Percentiles rank a stretch among this genome's conserved stretches.
These are phyloP conservation scores for Varanus komodoensis DNA, from an alignment of 2,113 vertebrate species.

Conservation along the genomic window DNA sequence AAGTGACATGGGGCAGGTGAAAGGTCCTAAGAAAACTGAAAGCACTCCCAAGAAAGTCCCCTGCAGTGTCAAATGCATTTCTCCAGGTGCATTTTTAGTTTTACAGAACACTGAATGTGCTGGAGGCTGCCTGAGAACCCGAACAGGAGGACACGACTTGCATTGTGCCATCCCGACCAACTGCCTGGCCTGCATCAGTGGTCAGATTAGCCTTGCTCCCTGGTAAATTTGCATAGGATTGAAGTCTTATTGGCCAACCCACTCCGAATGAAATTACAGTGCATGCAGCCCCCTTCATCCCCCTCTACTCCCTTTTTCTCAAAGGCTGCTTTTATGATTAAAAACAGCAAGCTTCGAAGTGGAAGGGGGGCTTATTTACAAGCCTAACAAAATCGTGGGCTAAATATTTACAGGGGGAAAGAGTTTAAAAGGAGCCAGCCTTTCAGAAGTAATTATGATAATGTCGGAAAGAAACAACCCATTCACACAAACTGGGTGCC, in stretches of 20 bases:
- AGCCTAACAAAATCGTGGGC: slow-evolving; percentile 63
- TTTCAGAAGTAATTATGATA: slow-evolving; percentile 67
- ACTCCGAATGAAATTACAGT: slow-evolving; percentile 59
- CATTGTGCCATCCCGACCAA: background rate
- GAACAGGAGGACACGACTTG: background rate
- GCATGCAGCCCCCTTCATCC: slow-evolving; percentile 53
- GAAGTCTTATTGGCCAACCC: background rate
- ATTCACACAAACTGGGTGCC: slow-evolving; percentile 37
- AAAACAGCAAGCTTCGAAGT: slow-evolving; percentile 60
- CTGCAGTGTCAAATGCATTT: background rate
- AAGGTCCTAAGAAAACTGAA: background rate
- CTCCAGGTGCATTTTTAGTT: background rate
- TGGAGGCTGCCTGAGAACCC: background rate
- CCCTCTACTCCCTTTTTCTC: slow-evolving; percentile 49
- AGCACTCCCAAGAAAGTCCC: background rate
- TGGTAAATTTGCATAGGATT: background rate
- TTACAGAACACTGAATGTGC: background rate
- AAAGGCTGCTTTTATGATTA: slow-evolving; percentile 63
- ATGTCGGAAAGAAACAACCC: slow-evolving; percentile 53
- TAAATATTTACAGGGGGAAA: slow-evolving; percentile 69
- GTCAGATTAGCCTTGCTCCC: background rate
- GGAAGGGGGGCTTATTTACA: slow-evolving; percentile 62
- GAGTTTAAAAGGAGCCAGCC: slow-evolving; percentile 60
- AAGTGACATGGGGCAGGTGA: background rate
- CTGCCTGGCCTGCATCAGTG: background rate